Evolutionary conservation across 2,888 invertebrate genomes (phyloP), one percentile per base, ranked within the genome.

Genomic region (Bibio marci): DNA sequence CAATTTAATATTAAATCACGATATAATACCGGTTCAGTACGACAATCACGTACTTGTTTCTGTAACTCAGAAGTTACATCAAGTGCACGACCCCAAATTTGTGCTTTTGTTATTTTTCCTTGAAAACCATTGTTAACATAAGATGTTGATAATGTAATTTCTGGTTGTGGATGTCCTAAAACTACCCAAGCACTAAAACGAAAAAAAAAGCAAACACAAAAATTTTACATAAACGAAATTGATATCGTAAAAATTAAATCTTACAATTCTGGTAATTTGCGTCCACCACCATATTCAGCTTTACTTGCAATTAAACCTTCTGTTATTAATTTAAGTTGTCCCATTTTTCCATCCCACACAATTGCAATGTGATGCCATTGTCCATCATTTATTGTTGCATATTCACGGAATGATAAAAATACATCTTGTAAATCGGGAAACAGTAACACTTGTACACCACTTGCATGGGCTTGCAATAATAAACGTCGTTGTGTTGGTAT

Each of bases 321-420:
- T n/a, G 92, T 92, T 37, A 92, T 85, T 18, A 95, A 68, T 40
- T 85, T 85, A 33, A 94, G 64, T 56, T 82, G 80, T 15, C 91
- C 91, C 5, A 82, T 81, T 40, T 79, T 77, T 30, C 91, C 87
- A 53, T 88, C 82, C 92, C 94, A 94, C n/a, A 90, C 81, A 38
- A 95, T 70, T 30, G 90, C 88, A 25, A 92, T 77, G 53, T 92
- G 91, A 65, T 94, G 92, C 94, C 94, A 94, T 55, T 88, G 88
- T 4, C 91, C 92, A 53, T 94, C 92, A 53, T 92, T 94, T 15
- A 94, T 80, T 0, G 88, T 88, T 1, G 91, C 86, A 50, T 85
- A 90, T 60, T 88, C 86, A 38, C 85, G 75, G 62, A 90, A 91
- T 48, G 87, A 83, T 31, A 91, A 64, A 63, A 90, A 91, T 1